A percentile compares a stretch with the other conserved stretches of the same genome.
These are phyloP conservation scores for Mellilla xanthometata DNA, from an alignment of 2,888 invertebrate genomes.

Conservation along the genomic window DNA sequence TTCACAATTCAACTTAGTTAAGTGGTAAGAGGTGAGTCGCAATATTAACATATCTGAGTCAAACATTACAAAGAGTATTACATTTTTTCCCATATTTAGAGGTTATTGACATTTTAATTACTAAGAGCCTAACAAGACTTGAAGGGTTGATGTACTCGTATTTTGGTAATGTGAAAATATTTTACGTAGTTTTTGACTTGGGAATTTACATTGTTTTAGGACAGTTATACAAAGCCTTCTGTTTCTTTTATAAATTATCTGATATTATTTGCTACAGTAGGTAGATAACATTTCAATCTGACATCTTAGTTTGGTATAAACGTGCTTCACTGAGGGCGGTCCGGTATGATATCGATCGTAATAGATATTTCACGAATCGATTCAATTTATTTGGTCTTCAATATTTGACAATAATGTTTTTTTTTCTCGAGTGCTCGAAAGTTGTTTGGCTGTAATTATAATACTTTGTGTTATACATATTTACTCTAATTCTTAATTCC, in stretches of 20 bases:
- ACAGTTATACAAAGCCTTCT: background rate
- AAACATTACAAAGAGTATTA: slow-evolving; percentile 15
- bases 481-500: too few species aligned
- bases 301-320: background rate
- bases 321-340: slow-evolving; percentile 3
- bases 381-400: background rate
- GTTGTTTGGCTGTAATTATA: too few species aligned
- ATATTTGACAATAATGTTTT: too few species aligned
- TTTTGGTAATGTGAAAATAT: too few species aligned
- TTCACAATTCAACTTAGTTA: slow-evolving; percentile 13
- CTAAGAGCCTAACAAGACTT: slow-evolving; percentile 39
- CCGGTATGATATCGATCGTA: background rate
- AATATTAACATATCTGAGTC: slow-evolving; percentile 20
- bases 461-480: too few species aligned
- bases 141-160: slow-evolving; percentile 5
- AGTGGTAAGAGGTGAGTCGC: slow-evolving; percentile 9
- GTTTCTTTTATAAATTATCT: background rate
- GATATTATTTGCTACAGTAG: background rate
- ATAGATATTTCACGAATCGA: background rate
- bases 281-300: background rate
- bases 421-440: too few species aligned
- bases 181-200: too few species aligned
- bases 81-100: slow-evolving; percentile 16
- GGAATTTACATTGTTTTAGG: too few species aligned
- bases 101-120: slow-evolving; percentile 23